phyloP scores from a whole-genome alignment of 2,113 vertebrate genomes.

The Catharus fuscescens region DNA sequence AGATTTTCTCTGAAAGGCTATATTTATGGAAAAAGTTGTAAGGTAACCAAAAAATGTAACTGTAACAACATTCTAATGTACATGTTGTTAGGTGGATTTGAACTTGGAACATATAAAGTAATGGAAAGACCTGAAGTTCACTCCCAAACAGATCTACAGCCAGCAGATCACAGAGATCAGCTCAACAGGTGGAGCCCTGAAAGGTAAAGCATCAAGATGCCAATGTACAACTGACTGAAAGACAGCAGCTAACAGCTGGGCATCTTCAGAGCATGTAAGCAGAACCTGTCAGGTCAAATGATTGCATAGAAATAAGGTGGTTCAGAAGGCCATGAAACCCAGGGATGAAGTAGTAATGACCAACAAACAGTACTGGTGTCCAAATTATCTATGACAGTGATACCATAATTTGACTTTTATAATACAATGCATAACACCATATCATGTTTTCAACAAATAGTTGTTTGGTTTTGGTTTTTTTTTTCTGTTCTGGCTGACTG shows the following conservation, averaged over 20 bases:
- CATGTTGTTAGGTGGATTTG: background rate
- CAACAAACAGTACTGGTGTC: background rate
- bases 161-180: background rate
- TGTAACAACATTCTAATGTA: background rate
- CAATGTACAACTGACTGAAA: no score
- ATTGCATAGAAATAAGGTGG: background rate
- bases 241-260: background rate
- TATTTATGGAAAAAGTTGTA: background rate
- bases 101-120: background rate
- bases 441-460: background rate
- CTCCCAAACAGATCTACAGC: background rate
- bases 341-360: background rate
- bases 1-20: background rate
- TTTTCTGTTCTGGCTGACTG: background rate
- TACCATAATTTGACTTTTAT: background rate
- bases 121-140: background rate
- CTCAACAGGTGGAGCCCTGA: background rate
- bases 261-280: background rate
- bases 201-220: background rate
- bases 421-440: background rate
- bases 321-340: background rate
- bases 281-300: background rate
- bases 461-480: background rate
- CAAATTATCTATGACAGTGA: background rate
- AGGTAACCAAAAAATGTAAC: background rate